Evolutionary conservation across 2,113 vertebrate species (phyloP).

Genomic region (Spizaetus ornatus): DNA sequence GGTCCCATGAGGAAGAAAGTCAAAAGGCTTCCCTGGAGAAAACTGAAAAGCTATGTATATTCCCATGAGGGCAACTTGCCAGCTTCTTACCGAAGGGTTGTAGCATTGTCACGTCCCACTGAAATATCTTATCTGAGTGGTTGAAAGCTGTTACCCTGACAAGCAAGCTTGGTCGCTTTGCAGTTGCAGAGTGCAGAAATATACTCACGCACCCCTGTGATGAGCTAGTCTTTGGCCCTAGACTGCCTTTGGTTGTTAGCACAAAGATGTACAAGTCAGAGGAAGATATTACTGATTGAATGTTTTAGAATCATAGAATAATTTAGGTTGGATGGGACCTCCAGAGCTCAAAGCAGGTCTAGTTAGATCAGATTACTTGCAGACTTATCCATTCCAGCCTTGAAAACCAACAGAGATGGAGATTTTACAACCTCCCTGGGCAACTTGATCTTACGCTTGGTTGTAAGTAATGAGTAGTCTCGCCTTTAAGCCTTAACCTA

Average conservation of each 20-base stretch:
- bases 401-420: not conserved
- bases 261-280: not conserved
- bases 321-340: not conserved
- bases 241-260: not conserved
- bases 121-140: not conserved
- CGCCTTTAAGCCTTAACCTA: not conserved
- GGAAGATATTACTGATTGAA: not conserved
- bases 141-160: not conserved
- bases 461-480: not conserved
- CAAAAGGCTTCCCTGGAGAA: not conserved
- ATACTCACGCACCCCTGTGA: not conserved
- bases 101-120: not conserved
- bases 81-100: not conserved
- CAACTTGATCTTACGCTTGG: not conserved
- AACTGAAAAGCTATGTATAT: not conserved
- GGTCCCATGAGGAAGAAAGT: not conserved
- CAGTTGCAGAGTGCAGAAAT: not conserved
- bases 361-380: not conserved
- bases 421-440: not conserved
- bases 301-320: not conserved
- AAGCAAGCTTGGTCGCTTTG: not conserved
- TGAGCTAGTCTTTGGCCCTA: not conserved
- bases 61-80: not conserved
- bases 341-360: not conserved
- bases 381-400: not conserved